A percentile compares a stretch with the other conserved stretches of the same genome.
phyloP scores from a whole-genome alignment of 2,113 vertebrate species.

The Pedetes capensis region DNA sequence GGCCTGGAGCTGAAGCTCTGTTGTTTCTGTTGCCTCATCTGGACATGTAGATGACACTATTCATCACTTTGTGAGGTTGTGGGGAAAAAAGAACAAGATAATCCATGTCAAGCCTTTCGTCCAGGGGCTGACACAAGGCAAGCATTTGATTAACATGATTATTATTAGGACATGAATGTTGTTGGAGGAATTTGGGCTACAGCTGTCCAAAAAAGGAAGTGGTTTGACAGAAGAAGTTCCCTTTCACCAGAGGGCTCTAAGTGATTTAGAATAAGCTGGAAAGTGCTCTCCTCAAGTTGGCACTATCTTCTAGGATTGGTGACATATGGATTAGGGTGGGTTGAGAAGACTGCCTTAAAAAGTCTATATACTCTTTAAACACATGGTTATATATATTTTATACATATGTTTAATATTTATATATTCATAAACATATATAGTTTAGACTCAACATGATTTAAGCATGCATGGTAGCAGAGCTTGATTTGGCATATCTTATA shows the following conservation, averaged over 20 bases:
- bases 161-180: rapidly evolving
- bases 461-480: neutral
- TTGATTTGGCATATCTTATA: neutral
- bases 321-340: neutral
- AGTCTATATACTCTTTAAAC: neutral
- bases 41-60: neutral
- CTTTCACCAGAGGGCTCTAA: neutral
- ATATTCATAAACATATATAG: neutral
- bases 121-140: neutral
- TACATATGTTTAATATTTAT: neutral
- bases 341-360: neutral
- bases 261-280: neutral
- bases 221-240: neutral
- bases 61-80: neutral
- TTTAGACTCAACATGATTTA: neutral
- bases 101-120: neutral
- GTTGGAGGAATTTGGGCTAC: neutral
- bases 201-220: neutral
- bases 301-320: neutral
- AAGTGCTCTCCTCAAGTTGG: neutral
- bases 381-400: neutral
- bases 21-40: neutral
- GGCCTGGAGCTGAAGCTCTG: neutral
- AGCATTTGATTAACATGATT: neutral
- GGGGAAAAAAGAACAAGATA: neutral